These are phyloP conservation scores for Himalopsyche japonica DNA, from an alignment of 2,888 invertebrate genomes.

Conservation along the genomic window DNA sequence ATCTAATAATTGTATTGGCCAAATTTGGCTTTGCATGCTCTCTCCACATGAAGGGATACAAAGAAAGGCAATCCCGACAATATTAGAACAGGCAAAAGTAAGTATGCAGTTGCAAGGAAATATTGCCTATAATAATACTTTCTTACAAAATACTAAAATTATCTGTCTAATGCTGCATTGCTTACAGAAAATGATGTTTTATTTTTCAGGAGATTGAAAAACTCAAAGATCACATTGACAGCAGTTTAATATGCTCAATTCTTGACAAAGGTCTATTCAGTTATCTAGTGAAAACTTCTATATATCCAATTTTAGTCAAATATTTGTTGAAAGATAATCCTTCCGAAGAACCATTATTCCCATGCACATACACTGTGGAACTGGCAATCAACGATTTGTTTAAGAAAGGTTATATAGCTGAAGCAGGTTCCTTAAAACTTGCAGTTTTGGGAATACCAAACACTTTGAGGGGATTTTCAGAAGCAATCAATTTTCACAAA, in stretches of 20 bases:
- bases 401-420: slow-evolving; percentile 48
- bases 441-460: slow-evolving; percentile 48
- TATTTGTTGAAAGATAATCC: slow-evolving; percentile 45
- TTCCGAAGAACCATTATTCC: background rate
- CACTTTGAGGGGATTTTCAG: slow-evolving; percentile 50
- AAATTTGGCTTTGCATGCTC: slow-evolving; percentile 36
- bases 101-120: background rate
- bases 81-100: slow-evolving; percentile 27
- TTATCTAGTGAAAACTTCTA: slow-evolving; percentile 49
- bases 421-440: slow-evolving; percentile 53
- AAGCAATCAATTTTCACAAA: slow-evolving; percentile 14
- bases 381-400: slow-evolving; percentile 50
- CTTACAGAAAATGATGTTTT: background rate
- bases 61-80: slow-evolving; percentile 10
- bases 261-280: slow-evolving; percentile 51
- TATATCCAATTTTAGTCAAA: slow-evolving; percentile 49
- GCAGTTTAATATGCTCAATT: slow-evolving; percentile 50
- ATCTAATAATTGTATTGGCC: slow-evolving; percentile 24
- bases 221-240: slow-evolving; percentile 44
- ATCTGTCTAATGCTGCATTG: background rate
- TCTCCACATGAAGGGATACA: slow-evolving; percentile 20
- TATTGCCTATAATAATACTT: background rate
- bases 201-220: slow-evolving; percentile 19
- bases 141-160: background rate
- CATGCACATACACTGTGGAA: slow-evolving; percentile 44